Base-by-base conservation (phyloP, 1,140 invertebrate species). In the Spodoptera litura region DNA sequence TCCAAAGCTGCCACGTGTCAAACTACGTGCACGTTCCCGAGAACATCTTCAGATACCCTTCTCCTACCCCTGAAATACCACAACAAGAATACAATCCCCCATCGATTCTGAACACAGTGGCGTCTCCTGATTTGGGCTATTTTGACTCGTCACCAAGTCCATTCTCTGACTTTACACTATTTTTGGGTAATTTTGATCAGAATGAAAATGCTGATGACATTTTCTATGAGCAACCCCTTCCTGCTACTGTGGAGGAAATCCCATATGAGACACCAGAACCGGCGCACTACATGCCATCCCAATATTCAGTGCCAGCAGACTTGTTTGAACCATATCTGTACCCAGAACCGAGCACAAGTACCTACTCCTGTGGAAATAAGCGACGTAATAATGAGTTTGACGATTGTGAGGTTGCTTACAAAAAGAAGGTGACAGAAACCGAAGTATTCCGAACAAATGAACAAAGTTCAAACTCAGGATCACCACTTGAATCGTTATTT, bases 341-440 rank as follows among this genome's bases (percentile, higher is more conserved):
- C 9, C 68, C 68, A 2, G 5, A 56, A 56, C 13, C 68, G n/a
- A 44, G 53, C 52, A 15, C 53, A 1, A 59, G 56, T 20, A 12
- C 12, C 3, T 38, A n/a, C 10, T 0, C 31, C 2, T 25, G 35
- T 13, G 71, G 71, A 12, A 59, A n/a, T 20, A 73, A 73, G 4
- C n/a, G 71, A 13, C 71, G n/a, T 2, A 73, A 27, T 2, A 73
- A 27, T 15, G 71, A 73, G 0, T 73, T 59, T 27, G 71, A 59
- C 58, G 71, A 73, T 10, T 38, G 38, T 3, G 71, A 59, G 3
- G 20, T 25, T 27, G 13, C 27, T 1, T 59, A 27, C 35, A 73
- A 73, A 12, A 73, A 73, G 53, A 73, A 59, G 13, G 12, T 51
- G 12, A 71, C 68, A 9, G 55, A 49, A 51, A 15, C 13, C 0